These are phyloP conservation scores for Aphis craccivora DNA, from an alignment of 1,140 invertebrate species.

Conservation along the genomic window DNA sequence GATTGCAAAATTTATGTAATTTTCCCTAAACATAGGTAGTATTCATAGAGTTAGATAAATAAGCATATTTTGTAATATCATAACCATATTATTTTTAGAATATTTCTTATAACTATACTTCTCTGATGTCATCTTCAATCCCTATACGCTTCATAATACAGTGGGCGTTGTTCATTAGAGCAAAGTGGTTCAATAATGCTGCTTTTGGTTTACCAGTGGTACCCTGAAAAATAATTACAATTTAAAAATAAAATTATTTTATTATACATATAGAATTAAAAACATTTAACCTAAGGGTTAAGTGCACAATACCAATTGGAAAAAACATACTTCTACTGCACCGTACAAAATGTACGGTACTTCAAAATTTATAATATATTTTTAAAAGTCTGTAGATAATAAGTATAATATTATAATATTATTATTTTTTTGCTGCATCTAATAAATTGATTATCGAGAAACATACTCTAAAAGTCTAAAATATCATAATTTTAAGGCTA, in stretches of 20 bases:
- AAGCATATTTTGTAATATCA: not conserved
- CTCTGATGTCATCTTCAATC: not conserved
- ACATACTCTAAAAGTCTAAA: too few relatives aligned
- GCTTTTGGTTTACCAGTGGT: slow-evolving; percentile 91
- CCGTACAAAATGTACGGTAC: too few relatives aligned
- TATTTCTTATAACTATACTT: not conserved
- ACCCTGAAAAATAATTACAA: slow-evolving; percentile 67
- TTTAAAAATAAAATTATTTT: not conserved
- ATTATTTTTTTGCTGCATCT: too few relatives aligned
- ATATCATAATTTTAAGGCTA: too few relatives aligned
- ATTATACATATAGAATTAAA: not conserved
- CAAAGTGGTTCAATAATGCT: slow-evolving; percentile 80
- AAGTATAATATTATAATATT: too few relatives aligned
- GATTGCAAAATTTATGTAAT: slow-evolving; percentile 70
- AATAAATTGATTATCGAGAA: too few relatives aligned
- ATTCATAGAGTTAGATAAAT: not conserved
- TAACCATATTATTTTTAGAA: not conserved
- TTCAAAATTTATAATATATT: too few relatives aligned
- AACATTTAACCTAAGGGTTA: not conserved
- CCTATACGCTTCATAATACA: slow-evolving; percentile 60
- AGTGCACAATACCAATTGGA: too few relatives aligned
- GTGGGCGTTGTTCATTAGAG: slow-evolving; percentile 85
- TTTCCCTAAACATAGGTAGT: slow-evolving; percentile 21
- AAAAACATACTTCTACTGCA: too few relatives aligned
- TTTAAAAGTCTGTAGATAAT: too few relatives aligned